phyloP scores from a whole-genome alignment of 2,888 invertebrate species.

The Catotricha subobsoleta region DNA sequence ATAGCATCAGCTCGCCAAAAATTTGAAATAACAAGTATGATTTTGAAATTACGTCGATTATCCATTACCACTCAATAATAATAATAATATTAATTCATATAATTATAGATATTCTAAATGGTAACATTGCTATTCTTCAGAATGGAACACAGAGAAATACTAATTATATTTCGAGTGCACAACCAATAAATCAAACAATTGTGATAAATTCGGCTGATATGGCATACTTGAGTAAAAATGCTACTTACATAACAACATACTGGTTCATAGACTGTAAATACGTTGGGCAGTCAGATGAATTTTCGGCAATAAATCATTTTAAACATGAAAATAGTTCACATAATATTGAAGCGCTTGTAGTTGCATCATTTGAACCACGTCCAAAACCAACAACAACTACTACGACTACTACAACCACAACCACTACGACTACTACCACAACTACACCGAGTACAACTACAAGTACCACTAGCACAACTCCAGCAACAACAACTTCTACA shows the following conservation, averaged over 20 bases:
- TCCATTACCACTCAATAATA: too few species aligned
- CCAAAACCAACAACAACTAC: conserved; percentile 25
- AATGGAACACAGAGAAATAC: conserved; percentile 35
- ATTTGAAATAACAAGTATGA: conserved; percentile 29
- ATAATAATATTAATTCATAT: too few species aligned
- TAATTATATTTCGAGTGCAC: conserved; percentile 44
- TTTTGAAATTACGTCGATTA: too few species aligned
- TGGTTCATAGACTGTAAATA: conserved; percentile 68
- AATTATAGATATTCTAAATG: conserved; percentile 43
- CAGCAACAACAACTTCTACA: not conserved
- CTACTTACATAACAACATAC: conserved; percentile 41
- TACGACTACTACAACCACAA: conserved; percentile 22
- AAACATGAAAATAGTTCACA: conserved; percentile 39
- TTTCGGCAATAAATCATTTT: conserved; percentile 44
- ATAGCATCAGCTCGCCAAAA: conserved; percentile 25
- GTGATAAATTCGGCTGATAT: conserved; percentile 40
- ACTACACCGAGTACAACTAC: conserved; percentile 4
- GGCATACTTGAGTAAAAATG: conserved; percentile 36
- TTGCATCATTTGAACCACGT: conserved; percentile 47
- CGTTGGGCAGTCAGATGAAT: conserved; percentile 42
- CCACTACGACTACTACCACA: conserved; percentile 6
- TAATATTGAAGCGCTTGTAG: conserved; percentile 48
- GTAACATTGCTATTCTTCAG: conserved; percentile 45
- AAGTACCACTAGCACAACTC: not conserved
- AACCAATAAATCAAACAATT: conserved; percentile 39